phyloP scores from a whole-genome alignment of 2,888 invertebrate genomes.

The Caenorhabditis macrosperma region DNA sequence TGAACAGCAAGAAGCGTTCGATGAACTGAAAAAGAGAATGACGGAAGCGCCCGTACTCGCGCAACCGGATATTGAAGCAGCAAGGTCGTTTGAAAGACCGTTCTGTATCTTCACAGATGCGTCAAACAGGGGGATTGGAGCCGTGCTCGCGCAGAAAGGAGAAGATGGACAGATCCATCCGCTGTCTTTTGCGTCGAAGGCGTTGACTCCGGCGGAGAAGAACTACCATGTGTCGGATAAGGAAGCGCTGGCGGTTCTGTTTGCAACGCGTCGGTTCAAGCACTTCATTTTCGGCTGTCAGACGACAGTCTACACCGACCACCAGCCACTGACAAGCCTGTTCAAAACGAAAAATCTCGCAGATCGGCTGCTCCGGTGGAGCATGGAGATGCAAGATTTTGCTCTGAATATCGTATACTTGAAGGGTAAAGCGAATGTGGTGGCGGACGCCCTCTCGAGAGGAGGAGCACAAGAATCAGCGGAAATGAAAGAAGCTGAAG shows the following conservation, averaged over 20 bases:
- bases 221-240: constrained; percentile 10
- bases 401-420: constrained; percentile 2
- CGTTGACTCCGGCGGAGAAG: too few species aligned
- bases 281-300: constrained; percentile 9
- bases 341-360: constrained; percentile 3
- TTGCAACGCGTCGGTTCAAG: constrained; percentile 14
- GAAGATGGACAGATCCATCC: too few species aligned
- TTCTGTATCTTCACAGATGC: too few species aligned
- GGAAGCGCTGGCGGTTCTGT: constrained; percentile 21
- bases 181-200: too few species aligned
- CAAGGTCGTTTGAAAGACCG: too few species aligned
- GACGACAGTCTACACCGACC: constrained; percentile 15
- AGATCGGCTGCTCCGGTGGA: constrained; percentile 11
- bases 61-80: too few species aligned
- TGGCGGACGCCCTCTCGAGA: constrained; percentile 9
- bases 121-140: too few species aligned
- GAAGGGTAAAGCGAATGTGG: constrained; percentile 16
- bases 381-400: constrained; percentile 18
- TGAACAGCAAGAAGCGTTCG: too few species aligned
- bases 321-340: constrained; percentile 3
- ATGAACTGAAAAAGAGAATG: too few species aligned
- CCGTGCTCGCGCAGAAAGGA: too few species aligned
- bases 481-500: background rate
- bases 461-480: background rate
- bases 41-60: too few species aligned